phyloP scores from a whole-genome alignment of 2,797 vertebrate genomes.

The Microcaecilia unicolor region DNA sequence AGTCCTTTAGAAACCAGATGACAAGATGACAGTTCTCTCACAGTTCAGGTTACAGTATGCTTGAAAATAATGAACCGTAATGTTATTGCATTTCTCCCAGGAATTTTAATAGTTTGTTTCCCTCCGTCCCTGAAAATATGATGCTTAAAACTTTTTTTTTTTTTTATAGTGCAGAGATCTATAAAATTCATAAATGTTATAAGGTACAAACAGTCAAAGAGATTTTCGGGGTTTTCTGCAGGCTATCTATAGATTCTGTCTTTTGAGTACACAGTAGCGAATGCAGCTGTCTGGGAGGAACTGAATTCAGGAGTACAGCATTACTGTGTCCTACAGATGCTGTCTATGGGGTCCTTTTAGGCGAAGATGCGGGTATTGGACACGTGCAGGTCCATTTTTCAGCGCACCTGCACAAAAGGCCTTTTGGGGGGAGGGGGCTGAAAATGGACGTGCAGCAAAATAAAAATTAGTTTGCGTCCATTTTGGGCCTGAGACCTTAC shows the following conservation, averaged over 20 bases:
- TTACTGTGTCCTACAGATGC: constrained; percentile 7
- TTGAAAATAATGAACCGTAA: constrained; percentile 46
- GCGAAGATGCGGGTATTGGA: too few relatives aligned
- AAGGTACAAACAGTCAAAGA: constrained; percentile 29
- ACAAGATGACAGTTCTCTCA: constrained; percentile 37
- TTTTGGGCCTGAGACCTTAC: too few relatives aligned
- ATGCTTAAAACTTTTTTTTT: constrained; percentile 45
- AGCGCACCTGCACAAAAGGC: too few relatives aligned
- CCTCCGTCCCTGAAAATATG: constrained; percentile 40
- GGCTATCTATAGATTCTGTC: constrained; percentile 9
- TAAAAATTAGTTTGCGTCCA: too few relatives aligned
- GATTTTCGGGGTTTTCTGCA: constrained; percentile 15
- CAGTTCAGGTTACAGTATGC: constrained; percentile 36
- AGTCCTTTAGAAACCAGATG: constrained; percentile 29
- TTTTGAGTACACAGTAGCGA: constrained; percentile 15
- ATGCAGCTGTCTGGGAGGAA: constrained; percentile 5
- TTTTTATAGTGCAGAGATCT: constrained; percentile 25
- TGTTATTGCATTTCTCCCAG: constrained; percentile 47
- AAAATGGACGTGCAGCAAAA: too few relatives aligned
- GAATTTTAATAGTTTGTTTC: constrained; percentile 48
- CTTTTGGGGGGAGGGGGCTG: too few relatives aligned
- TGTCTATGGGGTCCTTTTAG: too few relatives aligned
- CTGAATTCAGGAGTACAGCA: constrained; percentile 6
- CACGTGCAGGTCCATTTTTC: too few relatives aligned
- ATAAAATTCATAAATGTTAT: constrained; percentile 26